phyloP scores from a whole-genome alignment of 2,888 invertebrate species.

The Synergus itoensis region DNA sequence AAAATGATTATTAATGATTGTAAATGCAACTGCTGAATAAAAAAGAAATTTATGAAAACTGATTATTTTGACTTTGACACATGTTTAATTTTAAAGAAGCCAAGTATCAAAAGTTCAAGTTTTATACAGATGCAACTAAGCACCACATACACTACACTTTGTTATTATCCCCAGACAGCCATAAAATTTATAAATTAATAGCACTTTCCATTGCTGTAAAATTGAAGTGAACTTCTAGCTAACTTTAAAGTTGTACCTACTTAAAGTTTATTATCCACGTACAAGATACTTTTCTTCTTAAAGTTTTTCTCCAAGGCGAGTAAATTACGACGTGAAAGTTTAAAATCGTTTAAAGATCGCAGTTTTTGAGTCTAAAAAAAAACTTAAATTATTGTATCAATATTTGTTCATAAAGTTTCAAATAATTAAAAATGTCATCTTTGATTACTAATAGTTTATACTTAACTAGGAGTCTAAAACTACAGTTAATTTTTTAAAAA shows the following conservation, averaged over 20 bases:
- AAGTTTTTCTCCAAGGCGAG: background rate
- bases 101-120: background rate
- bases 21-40: too few relatives aligned
- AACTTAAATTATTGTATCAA: too few relatives aligned
- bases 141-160: background rate
- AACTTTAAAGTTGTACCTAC: background rate
- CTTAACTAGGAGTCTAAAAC: background rate
- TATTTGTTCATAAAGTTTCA: too few relatives aligned
- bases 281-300: background rate
- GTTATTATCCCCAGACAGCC: background rate
- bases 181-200: background rate
- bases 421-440: too few relatives aligned
- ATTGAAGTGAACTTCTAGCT: background rate
- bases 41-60: too few relatives aligned
- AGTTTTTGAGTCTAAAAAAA: background rate
- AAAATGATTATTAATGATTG: too few relatives aligned
- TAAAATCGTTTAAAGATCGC: background rate
- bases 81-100: background rate
- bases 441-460: too few relatives aligned
- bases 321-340: background rate
- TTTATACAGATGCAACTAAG: background rate
- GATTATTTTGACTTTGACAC: too few relatives aligned
- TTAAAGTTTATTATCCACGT: background rate
- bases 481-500: background rate
- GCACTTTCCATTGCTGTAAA: background rate